Base-by-base conservation (phyloP, 2,113 vertebrate genomes). In the Mugil cephalus region DNA sequence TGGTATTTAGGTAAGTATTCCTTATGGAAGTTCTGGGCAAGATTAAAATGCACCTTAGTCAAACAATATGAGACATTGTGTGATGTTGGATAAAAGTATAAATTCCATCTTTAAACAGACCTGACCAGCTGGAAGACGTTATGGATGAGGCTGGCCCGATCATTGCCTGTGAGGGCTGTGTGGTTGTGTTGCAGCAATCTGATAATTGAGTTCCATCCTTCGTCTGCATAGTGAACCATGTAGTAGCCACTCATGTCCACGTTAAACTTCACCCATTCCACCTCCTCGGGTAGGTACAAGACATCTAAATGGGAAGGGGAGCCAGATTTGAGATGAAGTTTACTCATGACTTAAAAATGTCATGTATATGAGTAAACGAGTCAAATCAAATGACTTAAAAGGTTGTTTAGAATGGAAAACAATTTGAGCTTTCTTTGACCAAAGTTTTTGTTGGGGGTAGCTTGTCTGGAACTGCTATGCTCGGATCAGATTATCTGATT, bases 211-310 rank as follows among this genome's bases (percentile, higher is more conserved):
- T 94, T 90, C 96, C 96, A 98, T 7, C 96, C 96, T 0, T 92
- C 79, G 15, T 71, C 91, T 72, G 93, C 93, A 0, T 98, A 98
- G 85, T 98, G 96, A 7, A 98, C 96, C 46, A 97, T 95, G 89
- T 98, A 98, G 88, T 96, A 98, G 34, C 96, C 96, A 9, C 92
- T 96, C 96, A 96, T 96, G 67, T 95, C 94, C 60, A 96, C 95
- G 0, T 97, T 98, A 69, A 98, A 97, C 87, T 98, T 98, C 80
- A 98, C 90, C 97, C 97, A 98, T 56, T 94, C 93, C 71, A 94
- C 96, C 80, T 95, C 92, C 87, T 96, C 91, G 0, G 92, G 93
- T 71, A 98, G 92, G 74, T 93, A 91, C 62, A 98, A 86, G 52
- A 95, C 89, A 83, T 95, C 96, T 98, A 86, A 55, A 40, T 3